Percentiles rank a stretch among this genome's conserved stretches.
These are phyloP conservation scores for Drosophila pseudoananassae DNA, from an alignment of 1,140 invertebrate genomes.

Conservation along the genomic window DNA sequence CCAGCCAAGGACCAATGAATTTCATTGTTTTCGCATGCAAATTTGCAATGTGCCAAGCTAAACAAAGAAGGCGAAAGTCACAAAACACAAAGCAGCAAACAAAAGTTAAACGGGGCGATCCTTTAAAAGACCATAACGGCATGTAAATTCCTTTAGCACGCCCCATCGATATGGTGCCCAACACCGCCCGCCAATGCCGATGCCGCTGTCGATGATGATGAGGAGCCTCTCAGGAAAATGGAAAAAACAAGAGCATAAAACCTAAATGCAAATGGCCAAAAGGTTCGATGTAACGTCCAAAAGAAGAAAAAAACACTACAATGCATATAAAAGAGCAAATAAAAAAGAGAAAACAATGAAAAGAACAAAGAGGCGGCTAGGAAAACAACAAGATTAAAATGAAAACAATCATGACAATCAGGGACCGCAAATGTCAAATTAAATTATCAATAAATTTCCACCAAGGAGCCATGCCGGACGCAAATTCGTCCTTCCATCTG, in stretches of 20 bases:
- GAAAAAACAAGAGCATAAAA: slow-evolving; percentile 68
- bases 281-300: slow-evolving; percentile 52
- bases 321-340: slow-evolving; percentile 40
- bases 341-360: slow-evolving; percentile 29
- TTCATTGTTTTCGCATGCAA: slow-evolving; percentile 77
- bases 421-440: slow-evolving; percentile 83
- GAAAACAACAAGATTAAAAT: slow-evolving; percentile 78
- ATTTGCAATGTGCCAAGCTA: slow-evolving; percentile 56
- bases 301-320: slow-evolving; percentile 29
- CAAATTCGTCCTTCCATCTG: slow-evolving; percentile 60
- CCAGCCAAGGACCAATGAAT: slow-evolving; percentile 45
- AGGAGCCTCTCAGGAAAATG: slow-evolving; percentile 22
- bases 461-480: slow-evolving; percentile 52
- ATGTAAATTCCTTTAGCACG: slow-evolving; percentile 58
- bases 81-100: slow-evolving; percentile 40
- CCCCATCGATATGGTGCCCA: slow-evolving; percentile 68
- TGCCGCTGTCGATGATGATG: slow-evolving; percentile 12
- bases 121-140: slow-evolving; percentile 68
- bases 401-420: slow-evolving; percentile 83
- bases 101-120: slow-evolving; percentile 64
- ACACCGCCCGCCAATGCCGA: slow-evolving; percentile 3
- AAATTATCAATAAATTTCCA: slow-evolving; percentile 83
- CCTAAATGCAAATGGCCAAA: slow-evolving; percentile 73
- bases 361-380: slow-evolving; percentile 37
- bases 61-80: slow-evolving; percentile 64